phyloP scores from a whole-genome alignment of 64 coral and sea anemone species.

The Stichodactyla helianthus region DNA sequence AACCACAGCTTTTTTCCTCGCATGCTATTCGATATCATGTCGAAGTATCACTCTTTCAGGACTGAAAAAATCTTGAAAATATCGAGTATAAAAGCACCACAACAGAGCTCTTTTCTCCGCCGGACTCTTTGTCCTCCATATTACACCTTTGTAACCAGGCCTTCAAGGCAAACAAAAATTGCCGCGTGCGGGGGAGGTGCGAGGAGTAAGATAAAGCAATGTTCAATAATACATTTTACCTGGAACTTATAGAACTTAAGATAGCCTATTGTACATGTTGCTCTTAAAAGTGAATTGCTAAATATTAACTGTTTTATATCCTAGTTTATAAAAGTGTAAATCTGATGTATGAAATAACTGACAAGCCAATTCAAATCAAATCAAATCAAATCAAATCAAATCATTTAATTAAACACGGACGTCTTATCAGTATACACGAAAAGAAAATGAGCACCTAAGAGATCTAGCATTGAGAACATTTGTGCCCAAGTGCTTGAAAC shows the following conservation, averaged over 20 bases:
- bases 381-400: too few species aligned
- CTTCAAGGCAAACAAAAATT: background rate
- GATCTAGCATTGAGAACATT: too few species aligned
- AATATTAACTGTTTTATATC: background rate
- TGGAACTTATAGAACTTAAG: background rate
- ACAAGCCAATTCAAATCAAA: too few species aligned
- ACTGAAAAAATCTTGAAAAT: background rate
- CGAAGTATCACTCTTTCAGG: background rate
- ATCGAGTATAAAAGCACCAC: background rate
- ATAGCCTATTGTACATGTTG: background rate
- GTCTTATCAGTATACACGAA: too few species aligned
- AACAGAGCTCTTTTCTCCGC: background rate
- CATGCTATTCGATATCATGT: background rate
- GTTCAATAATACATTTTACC: too few species aligned
- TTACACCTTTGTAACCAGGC: background rate
- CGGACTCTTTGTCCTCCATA: background rate
- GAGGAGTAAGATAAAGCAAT: background rate
- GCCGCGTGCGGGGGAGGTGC: background rate
- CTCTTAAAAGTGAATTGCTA: slow-evolving; percentile 1
- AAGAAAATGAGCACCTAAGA: too few species aligned
- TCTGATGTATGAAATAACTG: background rate
- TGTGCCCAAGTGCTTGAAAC: too few species aligned
- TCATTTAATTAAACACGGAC: too few species aligned
- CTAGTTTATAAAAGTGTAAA: background rate
- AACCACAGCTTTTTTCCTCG: background rate